Conservation (phyloP, 2,113 vertebrate species). For the Synchiropus splendidus region DNA sequence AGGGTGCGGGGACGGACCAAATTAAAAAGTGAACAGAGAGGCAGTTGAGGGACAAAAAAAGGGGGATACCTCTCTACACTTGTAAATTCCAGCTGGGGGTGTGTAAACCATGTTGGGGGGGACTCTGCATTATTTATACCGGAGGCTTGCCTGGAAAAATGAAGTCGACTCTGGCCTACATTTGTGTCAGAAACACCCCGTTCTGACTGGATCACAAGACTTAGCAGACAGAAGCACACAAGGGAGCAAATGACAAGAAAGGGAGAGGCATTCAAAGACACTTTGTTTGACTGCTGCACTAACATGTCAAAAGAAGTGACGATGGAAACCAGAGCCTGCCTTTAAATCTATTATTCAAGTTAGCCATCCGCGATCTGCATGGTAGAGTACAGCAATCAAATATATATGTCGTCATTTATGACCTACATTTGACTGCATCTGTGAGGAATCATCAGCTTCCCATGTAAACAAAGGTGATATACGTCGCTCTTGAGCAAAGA, state of each 20-base stretch:
- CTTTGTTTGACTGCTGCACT: too few relatives aligned
- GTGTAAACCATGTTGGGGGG: slow-evolving; percentile 18
- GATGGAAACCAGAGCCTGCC: too few relatives aligned
- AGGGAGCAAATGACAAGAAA: slow-evolving; percentile 34
- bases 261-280: slow-evolving; percentile 10
- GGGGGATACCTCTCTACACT: background rate
- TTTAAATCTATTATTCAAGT: too few relatives aligned
- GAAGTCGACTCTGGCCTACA: slow-evolving; percentile 48
- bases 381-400: too few relatives aligned
- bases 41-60: slow-evolving; percentile 13
- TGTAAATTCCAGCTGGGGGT: slow-evolving; percentile 26
- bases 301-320: too few relatives aligned
- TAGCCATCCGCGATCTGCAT: too few relatives aligned
- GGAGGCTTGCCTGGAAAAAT: slow-evolving; percentile 32
- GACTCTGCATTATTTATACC: slow-evolving; percentile 59
- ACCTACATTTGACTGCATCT: too few relatives aligned
- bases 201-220: slow-evolving; percentile 24
- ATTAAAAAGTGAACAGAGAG: slow-evolving; percentile 42
- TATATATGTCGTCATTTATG: too few relatives aligned
- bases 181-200: too few relatives aligned
- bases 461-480: too few relatives aligned
- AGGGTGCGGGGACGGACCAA: slow-evolving; percentile 19
- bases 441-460: too few relatives aligned
- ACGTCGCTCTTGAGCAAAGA: too few relatives aligned
- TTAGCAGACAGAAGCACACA: background rate